Evolutionary conservation across 2,797 vertebrate species (phyloP), one percentile per base, ranked within the genome.

Genomic region (Alectoris magna): DNA sequence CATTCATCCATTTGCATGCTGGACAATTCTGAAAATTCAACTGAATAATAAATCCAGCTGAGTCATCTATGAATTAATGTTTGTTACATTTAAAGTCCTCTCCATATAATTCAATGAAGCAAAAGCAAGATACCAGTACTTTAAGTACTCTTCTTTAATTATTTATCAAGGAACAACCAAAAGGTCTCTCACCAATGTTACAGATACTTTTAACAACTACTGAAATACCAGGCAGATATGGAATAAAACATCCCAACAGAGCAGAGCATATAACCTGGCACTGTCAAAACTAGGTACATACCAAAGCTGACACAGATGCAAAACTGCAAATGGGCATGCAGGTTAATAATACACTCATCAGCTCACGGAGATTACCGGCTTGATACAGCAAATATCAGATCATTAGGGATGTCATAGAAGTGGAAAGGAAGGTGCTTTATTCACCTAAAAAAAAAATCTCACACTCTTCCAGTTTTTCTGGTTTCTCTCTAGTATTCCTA

Each of bases 121-220:
- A 53, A 91, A 76, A 90, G 63, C 26, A 64, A 90, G 60, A 69
- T 44, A 24, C 23, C 72, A 93, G 49, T 26, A 70, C n/a, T 23
- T 77, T 43, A 93, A 72, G 29, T 58, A 69, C 39, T 89, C 66
- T 77, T 89, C 77, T 60, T 49, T 80, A 84, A 70, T 89, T 91
- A 74, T 80, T 91, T 91, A 77, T 75, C 55, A 75, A 73, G 36
- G 39, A 84, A 55, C 15, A 68, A 19, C 62, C 69, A 84, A 89
- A n/a, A 77, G 31, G 13, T 48, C 49, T 85, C 63, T 84, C 72
- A 81, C 17, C 14, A 69, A 63, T 36, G 51, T 29, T 38, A 71
- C 39, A 66, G 43, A 55, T 68, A 59, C 6, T 63, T 43, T 51
- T 68, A 55, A 24, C 84, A 43, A 67, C 63, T 91, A 39, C 19